Evolutionary conservation across 2,888 invertebrate species (phyloP), one percentile per base, ranked within the genome.

Genomic region (Ormia ochracea): DNA sequence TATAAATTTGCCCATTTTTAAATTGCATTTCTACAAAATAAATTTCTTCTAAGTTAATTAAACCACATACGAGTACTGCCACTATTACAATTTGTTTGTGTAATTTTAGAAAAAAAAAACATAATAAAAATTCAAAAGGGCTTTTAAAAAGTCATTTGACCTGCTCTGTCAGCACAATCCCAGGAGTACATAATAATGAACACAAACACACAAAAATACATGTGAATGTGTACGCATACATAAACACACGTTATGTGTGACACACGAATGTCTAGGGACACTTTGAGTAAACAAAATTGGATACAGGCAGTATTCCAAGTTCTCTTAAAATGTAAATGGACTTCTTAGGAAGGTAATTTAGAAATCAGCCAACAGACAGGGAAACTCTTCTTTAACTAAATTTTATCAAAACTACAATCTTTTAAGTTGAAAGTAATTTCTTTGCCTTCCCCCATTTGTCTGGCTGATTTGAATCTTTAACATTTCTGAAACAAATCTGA

Each of bases 101-200:
- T 33, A 12, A n/a, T n/a, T n/a, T n/a, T n/a, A n/a, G n/a, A 43
- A 61, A 23, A 41, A 41, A 33, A 5, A 48, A 36, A n/a, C n/a
- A 48, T 12, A 56, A 78, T 74, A 70, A 66, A 78, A 76, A 78
- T 75, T 76, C 66, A 70, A 74, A 74, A 82, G 63, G 63, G 69
- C 70, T 82, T 81, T 82, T 70, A 82, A 79, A 82, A 77, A 79
- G 81, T 76, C 73, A 82, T 78, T 82, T 82, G n/a, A n/a, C n/a
- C n/a, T n/a, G 76, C 81, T 73, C 59, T 79, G 76, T 75, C 81
- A 79, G 38, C 70, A 73, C 58, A 72, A 68, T 61, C 63, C 74
- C 74, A 75, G 78, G 74, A 77, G 74, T 74, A 73, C 81, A 77
- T 52, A 56, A 58, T 73, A 54, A 36, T 33, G 7, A n/a, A n/a